Conservation (phyloP, 2,113 vertebrate species). For the Pseudopipra pipra region DNA sequence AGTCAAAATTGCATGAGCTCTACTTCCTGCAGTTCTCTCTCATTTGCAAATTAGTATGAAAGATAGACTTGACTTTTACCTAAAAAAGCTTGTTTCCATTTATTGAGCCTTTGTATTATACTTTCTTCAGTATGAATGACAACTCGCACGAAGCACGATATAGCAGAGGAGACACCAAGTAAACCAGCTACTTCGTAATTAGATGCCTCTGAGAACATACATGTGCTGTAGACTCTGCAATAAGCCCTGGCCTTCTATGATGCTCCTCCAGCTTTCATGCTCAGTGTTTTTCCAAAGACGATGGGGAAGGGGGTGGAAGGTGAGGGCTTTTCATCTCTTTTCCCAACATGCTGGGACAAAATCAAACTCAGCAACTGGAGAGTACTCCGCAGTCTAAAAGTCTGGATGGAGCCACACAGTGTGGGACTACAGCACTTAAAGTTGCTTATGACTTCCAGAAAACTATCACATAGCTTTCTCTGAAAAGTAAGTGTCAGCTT, state of each 20-base stretch:
- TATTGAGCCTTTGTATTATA: neutral
- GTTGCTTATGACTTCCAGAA: neutral
- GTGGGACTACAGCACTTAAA: neutral
- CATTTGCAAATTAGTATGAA: neutral
- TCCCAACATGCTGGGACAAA: neutral
- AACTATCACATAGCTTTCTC: neutral
- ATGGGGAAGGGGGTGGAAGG: accelerated
- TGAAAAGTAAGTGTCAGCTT: neutral
- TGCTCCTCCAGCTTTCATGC: neutral
- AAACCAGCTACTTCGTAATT: neutral
- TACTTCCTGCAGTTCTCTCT: neutral
- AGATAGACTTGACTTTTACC: neutral
- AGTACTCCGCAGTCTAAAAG: neutral
- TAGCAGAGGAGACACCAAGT: neutral
- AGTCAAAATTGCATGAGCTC: neutral
- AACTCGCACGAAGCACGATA: accelerated
- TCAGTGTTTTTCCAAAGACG: neutral
- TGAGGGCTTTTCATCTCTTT: neutral
- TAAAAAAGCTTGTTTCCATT: neutral
- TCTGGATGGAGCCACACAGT: neutral
- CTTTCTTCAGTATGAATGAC: neutral
- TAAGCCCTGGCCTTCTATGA: neutral
- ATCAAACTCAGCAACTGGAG: neutral
- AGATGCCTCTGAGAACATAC: neutral
- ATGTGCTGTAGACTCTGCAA: neutral